A percentile compares a stretch with the other conserved stretches of the same genome.
Conservation (phyloP, 1,140 invertebrate genomes). For the Tribolium madens region DNA sequence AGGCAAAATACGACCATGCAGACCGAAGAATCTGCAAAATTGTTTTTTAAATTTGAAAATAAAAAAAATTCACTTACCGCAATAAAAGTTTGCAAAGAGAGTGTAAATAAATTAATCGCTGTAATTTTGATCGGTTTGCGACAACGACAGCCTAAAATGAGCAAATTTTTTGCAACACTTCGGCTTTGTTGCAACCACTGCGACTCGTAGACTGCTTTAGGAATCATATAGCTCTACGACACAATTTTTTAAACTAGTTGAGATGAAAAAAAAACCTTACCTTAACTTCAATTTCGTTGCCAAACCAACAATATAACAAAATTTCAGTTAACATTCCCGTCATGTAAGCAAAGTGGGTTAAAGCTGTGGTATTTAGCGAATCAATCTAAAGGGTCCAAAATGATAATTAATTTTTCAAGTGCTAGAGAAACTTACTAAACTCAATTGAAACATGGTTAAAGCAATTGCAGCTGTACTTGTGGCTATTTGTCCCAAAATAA, state of each 20-base stretch:
- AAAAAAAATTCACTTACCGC: background rate
- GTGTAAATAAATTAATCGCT: slow-evolving; percentile 7
- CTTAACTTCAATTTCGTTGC: slow-evolving; percentile 10
- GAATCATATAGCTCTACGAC: background rate
- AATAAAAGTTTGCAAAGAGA: background rate
- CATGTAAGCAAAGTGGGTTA: background rate
- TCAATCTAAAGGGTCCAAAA: background rate
- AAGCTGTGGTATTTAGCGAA: background rate
- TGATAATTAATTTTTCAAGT: background rate
- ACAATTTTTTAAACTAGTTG: background rate
- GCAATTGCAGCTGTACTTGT: background rate
- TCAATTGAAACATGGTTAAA: slow-evolving; percentile 3
- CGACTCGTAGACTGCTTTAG: background rate
- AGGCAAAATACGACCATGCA: background rate
- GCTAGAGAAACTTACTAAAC: background rate
- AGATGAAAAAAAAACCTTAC: background rate
- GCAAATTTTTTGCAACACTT: background rate
- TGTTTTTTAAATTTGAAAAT: background rate
- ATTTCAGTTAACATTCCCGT: background rate
- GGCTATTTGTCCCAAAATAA: background rate
- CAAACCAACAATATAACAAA: slow-evolving; percentile 13
- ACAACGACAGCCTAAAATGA: background rate
- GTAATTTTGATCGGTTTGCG: background rate
- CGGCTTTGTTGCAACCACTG: background rate
- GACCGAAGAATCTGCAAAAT: background rate